Evolutionary conservation across 2,113 vertebrate genomes (phyloP).

Genomic region (Oophaga pumilio): DNA sequence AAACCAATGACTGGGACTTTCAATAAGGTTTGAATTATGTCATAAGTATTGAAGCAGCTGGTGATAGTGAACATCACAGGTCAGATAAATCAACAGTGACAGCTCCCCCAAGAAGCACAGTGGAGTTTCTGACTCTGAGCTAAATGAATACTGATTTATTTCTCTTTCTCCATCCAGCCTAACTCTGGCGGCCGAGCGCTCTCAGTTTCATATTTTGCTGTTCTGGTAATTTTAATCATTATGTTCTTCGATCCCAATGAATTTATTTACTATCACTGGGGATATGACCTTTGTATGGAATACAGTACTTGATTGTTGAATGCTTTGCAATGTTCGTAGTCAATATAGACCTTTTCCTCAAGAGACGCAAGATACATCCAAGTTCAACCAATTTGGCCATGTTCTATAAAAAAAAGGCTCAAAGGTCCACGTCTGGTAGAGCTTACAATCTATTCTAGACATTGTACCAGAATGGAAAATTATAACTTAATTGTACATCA

Average conservation of each 20-base stretch:
- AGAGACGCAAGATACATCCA: background rate
- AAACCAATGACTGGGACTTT: constrained; percentile 30
- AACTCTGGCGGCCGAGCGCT: background rate
- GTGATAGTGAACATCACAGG: constrained; percentile 27
- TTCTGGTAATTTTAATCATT: constrained; percentile 43
- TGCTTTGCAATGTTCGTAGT: background rate
- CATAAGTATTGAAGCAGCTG: constrained; percentile 48
- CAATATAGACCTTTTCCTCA: background rate
- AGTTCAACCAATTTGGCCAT: background rate
- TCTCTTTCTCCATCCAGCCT: background rate
- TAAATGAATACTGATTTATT: constrained; percentile 37
- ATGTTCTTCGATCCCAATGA: constrained; percentile 45
- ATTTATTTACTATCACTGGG: constrained; percentile 36
- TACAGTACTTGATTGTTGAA: constrained; percentile 27
- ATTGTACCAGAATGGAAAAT: background rate
- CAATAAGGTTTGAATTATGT: constrained; percentile 46
- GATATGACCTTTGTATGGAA: constrained; percentile 46
- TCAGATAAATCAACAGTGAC: constrained; percentile 51
- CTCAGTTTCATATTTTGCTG: constrained; percentile 40
- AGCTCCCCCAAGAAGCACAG: constrained; percentile 22
- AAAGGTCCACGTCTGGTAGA: constrained; percentile 3
- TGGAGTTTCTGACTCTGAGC: constrained; percentile 25
- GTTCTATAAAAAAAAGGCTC: background rate
- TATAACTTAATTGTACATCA: background rate
- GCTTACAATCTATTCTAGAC: constrained; percentile 12